These are phyloP conservation scores for Lophotriccus pileatus DNA, from an alignment of 2,797 vertebrate genomes.

Conservation along the genomic window DNA sequence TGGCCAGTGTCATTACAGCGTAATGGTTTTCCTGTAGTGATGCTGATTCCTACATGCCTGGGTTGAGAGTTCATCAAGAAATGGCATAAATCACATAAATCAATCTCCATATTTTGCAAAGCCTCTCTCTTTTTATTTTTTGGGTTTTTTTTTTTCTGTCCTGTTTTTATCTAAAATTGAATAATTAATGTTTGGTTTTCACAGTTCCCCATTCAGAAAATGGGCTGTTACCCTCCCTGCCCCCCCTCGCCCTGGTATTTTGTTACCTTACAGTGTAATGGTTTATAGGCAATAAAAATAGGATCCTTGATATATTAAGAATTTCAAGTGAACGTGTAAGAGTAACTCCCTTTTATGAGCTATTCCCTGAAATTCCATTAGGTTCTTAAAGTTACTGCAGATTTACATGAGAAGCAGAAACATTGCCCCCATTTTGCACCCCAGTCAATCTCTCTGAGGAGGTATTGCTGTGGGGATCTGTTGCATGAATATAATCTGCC, in stretches of 20 bases:
- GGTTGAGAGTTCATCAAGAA: not conserved
- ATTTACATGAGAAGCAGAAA: not conserved
- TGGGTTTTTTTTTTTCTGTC: not conserved
- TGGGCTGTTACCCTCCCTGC: not conserved
- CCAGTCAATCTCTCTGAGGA: not conserved
- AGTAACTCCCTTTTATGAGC: not conserved
- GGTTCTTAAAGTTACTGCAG: not conserved
- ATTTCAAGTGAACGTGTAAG: not conserved
- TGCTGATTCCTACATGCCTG: not conserved
- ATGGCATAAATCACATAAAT: not conserved
- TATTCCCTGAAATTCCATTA: not conserved
- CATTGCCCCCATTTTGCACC: not conserved
- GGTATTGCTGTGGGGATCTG: not conserved
- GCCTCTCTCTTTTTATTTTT: not conserved
- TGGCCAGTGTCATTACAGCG: not conserved
- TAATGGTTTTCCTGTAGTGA: not conserved
- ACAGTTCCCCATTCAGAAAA: not conserved
- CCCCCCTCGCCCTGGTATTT: fast-evolving
- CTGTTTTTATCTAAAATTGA: not conserved
- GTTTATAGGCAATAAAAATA: not conserved
- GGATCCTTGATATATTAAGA: not conserved
- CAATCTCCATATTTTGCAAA: not conserved
- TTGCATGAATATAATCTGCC: not conserved
- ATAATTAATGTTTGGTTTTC: not conserved
- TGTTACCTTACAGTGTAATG: not conserved